Evolutionary conservation across 1,140 invertebrate genomes (phyloP), one percentile per base, ranked within the genome.

Genomic region (Danaus melanippus): DNA sequence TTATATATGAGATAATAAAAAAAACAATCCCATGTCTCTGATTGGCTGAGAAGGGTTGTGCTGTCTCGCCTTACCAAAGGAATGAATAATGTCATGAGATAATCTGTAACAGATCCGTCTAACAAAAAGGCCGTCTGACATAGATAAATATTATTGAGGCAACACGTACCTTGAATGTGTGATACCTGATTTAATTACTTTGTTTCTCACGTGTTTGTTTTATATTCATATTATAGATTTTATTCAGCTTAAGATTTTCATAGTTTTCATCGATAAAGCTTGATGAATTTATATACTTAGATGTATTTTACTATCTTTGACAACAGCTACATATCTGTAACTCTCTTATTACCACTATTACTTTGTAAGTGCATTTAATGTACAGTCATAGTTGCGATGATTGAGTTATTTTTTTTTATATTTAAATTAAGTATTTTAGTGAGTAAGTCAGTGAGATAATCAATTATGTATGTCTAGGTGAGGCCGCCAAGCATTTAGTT

Each of bases 21-120:
- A 45, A 68, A 66, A 62, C 60, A 60, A 55, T 53, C 67, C 49
- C 58, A 73, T 63, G 72, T 67, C 71, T 79, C 73, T 74, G 79
- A 84, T 84, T 84, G 83, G 83, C 76, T 84, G 79, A 84, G 83
- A 86, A 86, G 83, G 83, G 81, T 86, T 86, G 74, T 78, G 71
- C 81, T 86, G 81, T 82, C 79, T 73, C 76, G 75, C 69, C 79
- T 64, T 69, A 70, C 66, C 73, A 86, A 83, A 83, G 74, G 73
- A 84, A 80, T 86, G 79, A 86, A 50, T 74, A 86, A 86, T 84
- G 60, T 52, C 52, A 51, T 41, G 50, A 83, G 81, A 86, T 84
- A 84, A 84, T 84, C 83, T 83, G 72, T 84, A 79, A 84, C 83
- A 86, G 79, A 84, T 84, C 67, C 79, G 70, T 82, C 77, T 83